Percentiles rank a stretch among this genome's conserved stretches.
phyloP scores from a whole-genome alignment of 2,888 invertebrate genomes.

The Platycnemis pennipes region DNA sequence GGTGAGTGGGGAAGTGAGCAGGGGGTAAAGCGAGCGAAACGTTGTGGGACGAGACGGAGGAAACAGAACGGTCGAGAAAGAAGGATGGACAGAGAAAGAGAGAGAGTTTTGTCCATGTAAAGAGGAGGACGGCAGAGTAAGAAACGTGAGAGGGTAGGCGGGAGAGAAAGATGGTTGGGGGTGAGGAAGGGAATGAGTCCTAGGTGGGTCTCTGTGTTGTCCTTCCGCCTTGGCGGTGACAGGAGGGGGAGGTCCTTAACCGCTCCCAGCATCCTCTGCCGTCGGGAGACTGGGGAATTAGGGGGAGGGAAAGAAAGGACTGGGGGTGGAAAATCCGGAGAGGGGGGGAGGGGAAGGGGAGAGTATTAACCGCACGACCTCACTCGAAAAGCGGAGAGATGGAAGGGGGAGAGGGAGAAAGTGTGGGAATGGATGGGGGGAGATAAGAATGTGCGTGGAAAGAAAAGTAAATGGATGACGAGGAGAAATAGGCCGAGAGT shows the following conservation, averaged over 20 bases:
- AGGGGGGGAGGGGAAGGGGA: background rate
- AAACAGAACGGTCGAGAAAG: background rate
- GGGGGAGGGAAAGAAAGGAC: background rate
- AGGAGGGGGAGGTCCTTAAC: conserved; percentile 64
- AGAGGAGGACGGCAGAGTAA: background rate
- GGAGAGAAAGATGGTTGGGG: background rate
- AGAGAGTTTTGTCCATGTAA: no score
- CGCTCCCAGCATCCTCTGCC: conserved; percentile 59
- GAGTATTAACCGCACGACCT: conserved; percentile 66
- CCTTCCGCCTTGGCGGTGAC: conserved; percentile 63
- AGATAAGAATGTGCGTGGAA: conserved; percentile 34
- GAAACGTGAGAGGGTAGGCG: background rate
- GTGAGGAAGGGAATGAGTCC: conserved; percentile 34
- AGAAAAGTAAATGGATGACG: background rate
- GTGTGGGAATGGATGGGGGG: conserved; percentile 9
- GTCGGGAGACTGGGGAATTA: conserved; percentile 38
- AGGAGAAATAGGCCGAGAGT: background rate
- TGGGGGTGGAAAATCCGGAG: background rate
- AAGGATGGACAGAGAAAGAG: background rate
- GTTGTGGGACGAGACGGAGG: background rate
- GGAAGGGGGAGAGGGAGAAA: background rate
- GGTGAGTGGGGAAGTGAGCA: background rate
- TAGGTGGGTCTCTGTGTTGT: conserved; percentile 57
- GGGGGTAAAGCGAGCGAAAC: background rate
- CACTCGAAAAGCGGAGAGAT: conserved; percentile 41